Base-by-base conservation (phyloP, 1,140 invertebrate genomes). In the Lordiphosa stackelbergi region DNA sequence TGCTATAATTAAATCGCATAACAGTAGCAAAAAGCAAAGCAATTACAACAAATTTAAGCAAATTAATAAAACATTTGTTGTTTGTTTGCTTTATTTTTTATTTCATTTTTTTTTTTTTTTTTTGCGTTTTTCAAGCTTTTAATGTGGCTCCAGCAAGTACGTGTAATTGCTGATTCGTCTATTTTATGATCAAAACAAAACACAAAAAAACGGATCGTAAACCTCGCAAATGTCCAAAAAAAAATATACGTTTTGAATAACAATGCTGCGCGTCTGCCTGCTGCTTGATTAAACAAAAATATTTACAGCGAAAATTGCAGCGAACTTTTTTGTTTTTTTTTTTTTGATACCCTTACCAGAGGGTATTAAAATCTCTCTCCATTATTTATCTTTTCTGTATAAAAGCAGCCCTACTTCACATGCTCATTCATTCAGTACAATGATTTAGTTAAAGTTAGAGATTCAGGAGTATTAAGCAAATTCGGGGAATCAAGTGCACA, bases 31-130 rank as follows among this genome's bases (percentile, higher is more conserved):
- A 13, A 51, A 22, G 12, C 58, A 35, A 54, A 66, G 43, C 58
- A 73, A 60, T 69, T 60, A 74, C 48, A 74, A 74, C 52, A 74
- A 73, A 60, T 59, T 69, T 36, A 41, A 28, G 38, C 64, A 68
- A 73, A 68, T 73, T 68, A 73, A 63, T 65, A 55, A 45, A 69
- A 55, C 12, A 47, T 43, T 35, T 54, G 13, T 11, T 42, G 43
- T 53, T 62, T 10, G 41, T 43, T 35, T 54, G 13, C 11, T 42
- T 35, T 53, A 53, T 11, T 54, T 64, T 6, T 53, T 64, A 22
- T 46, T 19, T 22, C 4, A n/a, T 43, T 24, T 43, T 43, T n/a
- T 38, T 24, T 10, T 46, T 12, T 34, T n/a, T 45, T 46, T 46
- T 1, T 16, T 16, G 16, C 16, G n/a, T 34, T 63, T 31, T 42